phyloP scores from a whole-genome alignment of 1,140 invertebrate genomes.

The Hylyphantes graminicola region DNA sequence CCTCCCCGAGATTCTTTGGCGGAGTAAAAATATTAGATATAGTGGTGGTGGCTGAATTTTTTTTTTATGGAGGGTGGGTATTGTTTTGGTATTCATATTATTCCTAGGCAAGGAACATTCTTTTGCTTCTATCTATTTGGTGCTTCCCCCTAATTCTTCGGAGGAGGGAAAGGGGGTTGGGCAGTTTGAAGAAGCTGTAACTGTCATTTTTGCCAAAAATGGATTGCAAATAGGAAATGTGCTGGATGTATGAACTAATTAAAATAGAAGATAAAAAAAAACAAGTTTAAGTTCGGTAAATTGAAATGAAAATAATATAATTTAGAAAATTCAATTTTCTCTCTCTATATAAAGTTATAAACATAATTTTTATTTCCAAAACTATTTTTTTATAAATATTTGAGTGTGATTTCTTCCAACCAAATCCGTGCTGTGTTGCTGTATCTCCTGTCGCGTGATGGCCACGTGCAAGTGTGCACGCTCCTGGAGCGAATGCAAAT shows the following conservation, averaged over 20 bases:
- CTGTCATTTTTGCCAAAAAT: no score
- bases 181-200: no score
- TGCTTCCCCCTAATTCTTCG: constrained; percentile 8
- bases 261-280: no score
- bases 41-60: constrained; percentile 14
- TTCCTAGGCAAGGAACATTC: constrained; percentile 34
- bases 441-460: constrained; percentile 35
- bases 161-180: background rate
- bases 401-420: background rate
- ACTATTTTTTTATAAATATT: no score
- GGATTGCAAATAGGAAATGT: no score
- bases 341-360: no score
- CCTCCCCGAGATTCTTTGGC: constrained; percentile 24
- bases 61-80: constrained; percentile 10
- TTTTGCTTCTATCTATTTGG: constrained; percentile 41
- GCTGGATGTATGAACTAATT: no score
- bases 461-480: constrained; percentile 31
- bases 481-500: constrained; percentile 46
- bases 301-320: no score
- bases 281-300: no score
- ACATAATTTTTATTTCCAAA: no score
- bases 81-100: constrained; percentile 58
- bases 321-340: no score
- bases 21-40: constrained; percentile 45
- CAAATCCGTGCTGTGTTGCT: background rate